Percentiles rank a stretch among this genome's conserved stretches.
phyloP scores from a whole-genome alignment of 2,113 vertebrate genomes.

The Petrocephalus microphthalmus region DNA sequence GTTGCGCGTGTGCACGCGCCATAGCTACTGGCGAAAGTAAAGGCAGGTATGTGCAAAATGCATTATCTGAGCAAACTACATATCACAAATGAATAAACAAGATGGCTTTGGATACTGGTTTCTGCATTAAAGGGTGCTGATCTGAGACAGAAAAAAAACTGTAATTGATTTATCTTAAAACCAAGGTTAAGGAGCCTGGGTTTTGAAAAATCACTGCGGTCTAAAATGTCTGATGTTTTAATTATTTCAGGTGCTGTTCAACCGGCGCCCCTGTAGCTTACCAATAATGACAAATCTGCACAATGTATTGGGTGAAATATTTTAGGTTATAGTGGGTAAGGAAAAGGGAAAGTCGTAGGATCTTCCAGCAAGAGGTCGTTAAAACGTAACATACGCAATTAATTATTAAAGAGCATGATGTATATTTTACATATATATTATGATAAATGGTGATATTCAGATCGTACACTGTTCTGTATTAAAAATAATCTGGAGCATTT shows the following conservation, averaged over 20 bases:
- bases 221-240: conserved; percentile 81
- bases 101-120: neutral
- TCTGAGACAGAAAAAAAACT: conserved; percentile 81
- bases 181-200: conserved; percentile 71
- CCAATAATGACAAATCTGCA: conserved; percentile 76
- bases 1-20: neutral
- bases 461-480: conserved; percentile 55
- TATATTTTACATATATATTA: conserved; percentile 30
- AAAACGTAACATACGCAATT: conserved; percentile 15
- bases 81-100: neutral
- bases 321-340: conserved; percentile 38
- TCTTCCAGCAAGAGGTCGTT: neutral
- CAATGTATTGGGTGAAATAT: conserved; percentile 35
- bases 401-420: conserved; percentile 34
- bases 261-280: conserved; percentile 76
- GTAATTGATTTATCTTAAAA: conserved; percentile 95
- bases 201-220: conserved; percentile 88
- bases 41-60: neutral
- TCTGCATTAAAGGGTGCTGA: conserved; percentile 57
- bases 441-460: conserved; percentile 45
- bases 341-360: conserved; percentile 26
- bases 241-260: conserved; percentile 76
- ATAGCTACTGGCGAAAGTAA: neutral
- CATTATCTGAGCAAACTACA: neutral
- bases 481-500: conserved; percentile 45